Base-by-base conservation (phyloP, 2,113 vertebrate species). In the Hydrolagus affinis region DNA sequence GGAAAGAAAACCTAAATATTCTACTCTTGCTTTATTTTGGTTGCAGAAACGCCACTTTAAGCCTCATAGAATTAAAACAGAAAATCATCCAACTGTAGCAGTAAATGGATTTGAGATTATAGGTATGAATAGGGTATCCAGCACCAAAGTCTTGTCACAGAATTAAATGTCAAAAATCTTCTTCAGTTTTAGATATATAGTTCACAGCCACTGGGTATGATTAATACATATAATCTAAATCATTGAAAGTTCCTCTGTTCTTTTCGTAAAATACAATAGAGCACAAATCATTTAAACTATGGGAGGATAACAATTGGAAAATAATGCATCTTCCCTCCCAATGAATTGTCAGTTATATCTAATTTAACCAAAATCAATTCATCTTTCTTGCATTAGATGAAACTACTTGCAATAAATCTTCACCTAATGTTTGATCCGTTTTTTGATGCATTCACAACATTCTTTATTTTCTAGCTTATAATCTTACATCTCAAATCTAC, bases 161-260 rank as follows among this genome's bases (percentile, higher is more conserved):
- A 98, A 99, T 98, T 97, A 98, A 96, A 97, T 97, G 97, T 99
- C 96, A 99, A 95, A 96, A 96, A 96, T 95, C 95, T 96, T 97
- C 95, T 96, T 96, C 95, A 94, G 95, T 95, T 93, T 94, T 96
- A 96, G 96, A 97, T 99, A 96, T 97, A 98, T 98, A 94, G 95
- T 97, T 98, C 96, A 98, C 96, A 98, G 94, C 94, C 92, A 91
- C 92, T 96, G 96, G 94, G 94, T 97, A 97, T 97, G 96, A 98
- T 99, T 97, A 98, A 98, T 97, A 96, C 94, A 96, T 97, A 96
- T 95, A 95, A 97, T 96, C 96, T 97, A 98, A 98, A 98, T 98
- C 96, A 97, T 95, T 93, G 94, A 94, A 96, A 96, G 95, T 97
- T 98, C 95, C 95, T 94, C 92, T 97, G 95, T 95, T 94, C 95